phyloP scores from a whole-genome alignment of 2,888 invertebrate genomes.

The Herminia tarsipennalis region DNA sequence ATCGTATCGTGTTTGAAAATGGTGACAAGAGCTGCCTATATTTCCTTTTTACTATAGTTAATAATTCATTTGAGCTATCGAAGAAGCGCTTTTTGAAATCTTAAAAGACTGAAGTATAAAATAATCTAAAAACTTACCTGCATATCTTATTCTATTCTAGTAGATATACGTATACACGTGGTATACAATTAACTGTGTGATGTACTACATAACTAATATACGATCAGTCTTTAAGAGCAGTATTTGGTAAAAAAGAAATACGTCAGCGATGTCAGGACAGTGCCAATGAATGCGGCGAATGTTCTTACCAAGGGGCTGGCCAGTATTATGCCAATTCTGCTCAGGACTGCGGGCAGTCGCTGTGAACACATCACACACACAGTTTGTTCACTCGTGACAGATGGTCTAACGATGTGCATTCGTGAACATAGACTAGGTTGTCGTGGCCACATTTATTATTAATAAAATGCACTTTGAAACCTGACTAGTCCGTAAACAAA shows the following conservation, averaged over 20 bases:
- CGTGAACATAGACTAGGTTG: conserved; percentile 80
- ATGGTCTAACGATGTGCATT: conserved; percentile 78
- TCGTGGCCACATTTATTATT: conserved; percentile 67
- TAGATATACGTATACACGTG: too few species aligned
- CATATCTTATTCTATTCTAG: too few species aligned
- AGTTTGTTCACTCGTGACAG: conserved; percentile 83
- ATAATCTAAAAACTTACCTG: too few species aligned
- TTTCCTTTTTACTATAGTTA: conserved; percentile 15
- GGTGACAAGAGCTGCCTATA: conserved; percentile 45
- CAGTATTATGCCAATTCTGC: conserved; percentile 98
- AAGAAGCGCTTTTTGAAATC: neutral
- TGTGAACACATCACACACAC: conserved; percentile 91
- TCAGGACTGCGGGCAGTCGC: conserved; percentile 98
- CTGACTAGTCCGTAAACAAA: conserved; percentile 7
- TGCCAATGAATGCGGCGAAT: conserved; percentile 82
- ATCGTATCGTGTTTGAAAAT: conserved; percentile 49
- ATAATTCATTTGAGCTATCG: neutral
- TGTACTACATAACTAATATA: neutral
- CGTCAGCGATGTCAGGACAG: conserved; percentile 73
- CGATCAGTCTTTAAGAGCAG: conserved; percentile 18
- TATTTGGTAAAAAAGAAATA: conserved; percentile 60
- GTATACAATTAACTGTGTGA: too few species aligned
- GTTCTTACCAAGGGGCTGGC: conserved; percentile 97
- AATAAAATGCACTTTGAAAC: conserved; percentile 27
- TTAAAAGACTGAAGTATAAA: conserved; percentile 24